These are phyloP conservation scores for Triplophysa rosa DNA, from an alignment of 2,113 vertebrate genomes.

Conservation along the genomic window DNA sequence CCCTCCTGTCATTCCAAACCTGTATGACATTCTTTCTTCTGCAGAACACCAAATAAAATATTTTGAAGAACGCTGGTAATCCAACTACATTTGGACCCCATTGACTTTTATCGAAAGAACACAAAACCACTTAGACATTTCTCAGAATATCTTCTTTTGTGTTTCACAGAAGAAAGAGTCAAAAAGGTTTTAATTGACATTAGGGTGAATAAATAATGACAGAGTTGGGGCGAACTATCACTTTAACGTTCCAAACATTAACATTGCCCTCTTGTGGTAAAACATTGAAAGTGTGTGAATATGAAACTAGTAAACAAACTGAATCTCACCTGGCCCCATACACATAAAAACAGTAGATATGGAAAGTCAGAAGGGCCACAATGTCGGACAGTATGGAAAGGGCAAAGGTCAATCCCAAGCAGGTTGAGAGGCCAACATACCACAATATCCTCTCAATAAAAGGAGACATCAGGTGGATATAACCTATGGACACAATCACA, in stretches of 20 bases:
- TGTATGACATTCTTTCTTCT: too few relatives aligned
- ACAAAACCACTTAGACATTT: too few relatives aligned
- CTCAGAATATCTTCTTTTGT: too few relatives aligned
- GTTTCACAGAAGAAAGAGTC: too few relatives aligned
- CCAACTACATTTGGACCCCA: too few relatives aligned
- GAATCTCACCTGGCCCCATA: slow-evolving; percentile 90
- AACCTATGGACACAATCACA: slow-evolving; percentile 74
- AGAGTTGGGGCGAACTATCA: neutral
- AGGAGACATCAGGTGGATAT: slow-evolving; percentile 93
- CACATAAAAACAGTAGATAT: slow-evolving; percentile 99
- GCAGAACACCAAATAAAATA: too few relatives aligned
- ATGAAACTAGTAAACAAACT: neutral
- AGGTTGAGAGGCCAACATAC: slow-evolving; percentile 90
- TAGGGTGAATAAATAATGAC: too few relatives aligned
- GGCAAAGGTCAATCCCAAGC: slow-evolving; percentile 89
- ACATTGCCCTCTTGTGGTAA: slow-evolving; percentile 44
- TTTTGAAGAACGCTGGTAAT: too few relatives aligned
- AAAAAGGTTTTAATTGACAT: too few relatives aligned
- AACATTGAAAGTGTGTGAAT: neutral
- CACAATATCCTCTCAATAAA: slow-evolving; percentile 95
- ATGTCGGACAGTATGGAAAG: slow-evolving; percentile 93
- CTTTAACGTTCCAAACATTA: neutral
- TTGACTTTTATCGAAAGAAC: too few relatives aligned
- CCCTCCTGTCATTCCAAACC: too few relatives aligned
- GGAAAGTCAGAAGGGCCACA: slow-evolving; percentile 91